These are phyloP conservation scores for Synanthedon formicaeformis DNA, from an alignment of 2,888 invertebrate species.

Conservation along the genomic window DNA sequence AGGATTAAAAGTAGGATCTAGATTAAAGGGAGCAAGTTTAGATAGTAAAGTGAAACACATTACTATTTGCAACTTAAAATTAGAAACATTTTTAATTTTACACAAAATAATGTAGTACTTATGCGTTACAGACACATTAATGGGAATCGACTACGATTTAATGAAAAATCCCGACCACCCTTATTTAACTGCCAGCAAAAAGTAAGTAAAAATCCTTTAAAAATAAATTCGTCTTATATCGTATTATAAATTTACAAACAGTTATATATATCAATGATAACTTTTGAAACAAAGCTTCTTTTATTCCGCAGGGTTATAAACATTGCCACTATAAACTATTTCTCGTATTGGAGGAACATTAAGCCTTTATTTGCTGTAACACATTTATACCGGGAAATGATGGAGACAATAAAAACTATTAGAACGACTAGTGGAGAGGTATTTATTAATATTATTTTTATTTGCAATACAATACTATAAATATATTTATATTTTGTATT, in stretches of 20 bases:
- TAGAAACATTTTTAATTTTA: too few species aligned
- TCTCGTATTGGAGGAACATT: constrained; percentile 26
- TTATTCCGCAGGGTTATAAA: constrained; percentile 14
- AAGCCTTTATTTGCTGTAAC: constrained; percentile 16
- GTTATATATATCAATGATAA: too few species aligned
- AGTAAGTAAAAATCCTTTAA: constrained; percentile 9
- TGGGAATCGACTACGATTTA: constrained; percentile 19
- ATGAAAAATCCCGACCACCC: constrained; percentile 17
- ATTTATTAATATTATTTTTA: constrained; percentile 2
- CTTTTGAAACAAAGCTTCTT: background rate
- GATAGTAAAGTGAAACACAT: too few species aligned
- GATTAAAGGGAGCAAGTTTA: too few species aligned
- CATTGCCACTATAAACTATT: constrained; percentile 19
- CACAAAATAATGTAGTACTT: too few species aligned
- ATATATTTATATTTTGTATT: too few species aligned
- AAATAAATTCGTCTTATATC: background rate
- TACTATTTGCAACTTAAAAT: too few species aligned
- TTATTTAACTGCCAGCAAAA: constrained; percentile 17
- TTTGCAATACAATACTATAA: too few species aligned
- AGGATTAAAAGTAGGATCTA: too few species aligned
- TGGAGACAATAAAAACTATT: constrained; percentile 16
- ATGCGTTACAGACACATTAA: constrained; percentile 14
- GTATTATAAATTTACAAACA: too few species aligned
- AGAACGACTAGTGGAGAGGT: constrained; percentile 14
- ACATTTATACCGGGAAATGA: constrained; percentile 19